Evolutionary conservation across 2,113 vertebrate species (phyloP).

Genomic region (Thunnus maccoyii): DNA sequence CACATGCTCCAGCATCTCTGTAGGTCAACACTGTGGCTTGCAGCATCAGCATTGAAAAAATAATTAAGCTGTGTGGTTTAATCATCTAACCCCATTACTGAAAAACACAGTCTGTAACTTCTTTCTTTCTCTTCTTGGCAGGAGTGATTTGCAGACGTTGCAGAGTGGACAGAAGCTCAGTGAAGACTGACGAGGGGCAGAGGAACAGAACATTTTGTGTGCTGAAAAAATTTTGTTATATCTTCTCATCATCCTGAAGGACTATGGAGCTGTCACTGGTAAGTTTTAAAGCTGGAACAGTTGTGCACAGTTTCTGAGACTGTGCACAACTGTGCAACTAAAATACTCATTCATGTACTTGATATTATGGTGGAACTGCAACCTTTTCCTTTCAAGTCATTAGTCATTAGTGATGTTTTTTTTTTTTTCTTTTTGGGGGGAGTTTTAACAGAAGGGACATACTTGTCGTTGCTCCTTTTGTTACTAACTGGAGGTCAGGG

Average conservation of each 20-base stretch:
- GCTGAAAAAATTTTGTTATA: too few relatives aligned
- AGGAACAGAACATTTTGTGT: not conserved
- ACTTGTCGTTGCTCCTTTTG: not conserved
- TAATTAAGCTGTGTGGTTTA: not conserved
- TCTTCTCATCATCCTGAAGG: not conserved
- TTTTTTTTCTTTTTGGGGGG: not conserved
- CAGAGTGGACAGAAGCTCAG: not conserved
- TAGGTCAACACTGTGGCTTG: too few relatives aligned
- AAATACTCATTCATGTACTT: not conserved
- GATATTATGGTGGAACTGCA: not conserved
- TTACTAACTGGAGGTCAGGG: not conserved
- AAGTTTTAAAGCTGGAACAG: constrained; percentile 15
- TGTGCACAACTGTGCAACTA: too few relatives aligned
- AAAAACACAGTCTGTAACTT: not conserved
- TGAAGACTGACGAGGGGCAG: not conserved
- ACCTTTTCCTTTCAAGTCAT: too few relatives aligned
- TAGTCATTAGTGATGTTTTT: not conserved
- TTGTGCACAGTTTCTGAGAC: not conserved
- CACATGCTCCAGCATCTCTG: not conserved
- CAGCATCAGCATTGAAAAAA: not conserved
- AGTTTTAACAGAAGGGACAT: not conserved
- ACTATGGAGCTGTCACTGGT: constrained; percentile 82
- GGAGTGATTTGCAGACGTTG: not conserved
- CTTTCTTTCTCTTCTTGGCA: not conserved
- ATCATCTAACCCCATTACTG: not conserved